Evolutionary conservation across 2,888 invertebrate species (phyloP).

Genomic region (Phragmatobia fuliginosa): DNA sequence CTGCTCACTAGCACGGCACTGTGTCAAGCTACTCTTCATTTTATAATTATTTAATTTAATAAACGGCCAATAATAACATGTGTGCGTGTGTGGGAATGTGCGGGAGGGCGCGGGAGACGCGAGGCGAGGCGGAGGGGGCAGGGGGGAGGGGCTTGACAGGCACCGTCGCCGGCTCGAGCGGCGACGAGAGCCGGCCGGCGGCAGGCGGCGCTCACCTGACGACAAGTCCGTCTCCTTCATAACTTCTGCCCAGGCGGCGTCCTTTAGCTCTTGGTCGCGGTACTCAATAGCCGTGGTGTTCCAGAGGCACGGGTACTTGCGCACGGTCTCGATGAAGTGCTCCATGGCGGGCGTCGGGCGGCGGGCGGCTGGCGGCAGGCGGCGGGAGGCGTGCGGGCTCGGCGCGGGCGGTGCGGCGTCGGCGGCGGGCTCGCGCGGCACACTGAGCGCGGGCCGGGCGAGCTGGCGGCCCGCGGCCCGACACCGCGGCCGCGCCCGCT

Average conservation of each 20-base stretch:
- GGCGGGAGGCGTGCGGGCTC: slow-evolving; percentile 38
- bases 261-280: slow-evolving; percentile 83
- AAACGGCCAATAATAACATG: neutral
- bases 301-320: slow-evolving; percentile 82
- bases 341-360: slow-evolving; percentile 68
- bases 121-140: no score
- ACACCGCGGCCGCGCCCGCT: slow-evolving; percentile 19
- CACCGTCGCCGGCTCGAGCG: slow-evolving; percentile 10
- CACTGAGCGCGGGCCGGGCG: slow-evolving; percentile 19
- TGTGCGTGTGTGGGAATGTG: neutral
- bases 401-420: slow-evolving; percentile 33
- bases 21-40: neutral
- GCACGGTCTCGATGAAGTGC: slow-evolving; percentile 79
- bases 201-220: slow-evolving; percentile 68
- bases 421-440: slow-evolving; percentile 19
- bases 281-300: slow-evolving; percentile 82
- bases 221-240: slow-evolving; percentile 80
- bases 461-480: slow-evolving; percentile 6
- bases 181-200: slow-evolving; percentile 17
- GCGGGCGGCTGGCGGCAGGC: slow-evolving; percentile 54
- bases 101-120: neutral
- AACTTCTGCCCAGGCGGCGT: slow-evolving; percentile 82
- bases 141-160: neutral
- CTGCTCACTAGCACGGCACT: neutral
- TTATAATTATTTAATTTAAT: neutral